Conservation (phyloP, 2,113 vertebrate genomes). For the Himantopus leucocephalus region DNA sequence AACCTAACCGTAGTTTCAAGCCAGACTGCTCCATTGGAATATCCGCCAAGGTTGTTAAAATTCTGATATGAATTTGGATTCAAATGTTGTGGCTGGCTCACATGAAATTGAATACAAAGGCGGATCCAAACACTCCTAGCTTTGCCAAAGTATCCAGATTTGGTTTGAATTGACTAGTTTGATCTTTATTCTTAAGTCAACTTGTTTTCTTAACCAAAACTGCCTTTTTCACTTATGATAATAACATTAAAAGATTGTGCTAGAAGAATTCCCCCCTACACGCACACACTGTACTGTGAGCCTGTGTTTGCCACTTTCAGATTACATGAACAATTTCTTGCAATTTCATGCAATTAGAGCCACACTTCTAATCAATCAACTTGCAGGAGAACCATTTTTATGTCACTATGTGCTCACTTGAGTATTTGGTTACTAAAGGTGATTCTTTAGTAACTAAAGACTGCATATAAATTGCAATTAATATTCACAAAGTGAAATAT, state of each 20-base stretch:
- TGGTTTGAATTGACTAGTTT: background rate
- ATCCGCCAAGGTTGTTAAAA: background rate
- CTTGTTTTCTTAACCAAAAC: background rate
- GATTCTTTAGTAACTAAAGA: background rate
- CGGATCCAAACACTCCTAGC: background rate
- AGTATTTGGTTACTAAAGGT: background rate
- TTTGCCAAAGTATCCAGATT: background rate
- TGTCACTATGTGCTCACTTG: background rate
- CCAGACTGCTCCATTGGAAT: background rate
- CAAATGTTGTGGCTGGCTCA: slow-evolving; percentile 17
- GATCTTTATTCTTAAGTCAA: background rate
- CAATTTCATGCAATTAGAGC: background rate
- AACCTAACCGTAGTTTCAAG: background rate
- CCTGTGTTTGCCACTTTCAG: background rate
- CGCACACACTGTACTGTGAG: background rate
- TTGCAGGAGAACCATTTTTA: background rate
- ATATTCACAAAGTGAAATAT: background rate
- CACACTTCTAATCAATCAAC: background rate
- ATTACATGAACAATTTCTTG: background rate
- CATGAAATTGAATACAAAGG: background rate
- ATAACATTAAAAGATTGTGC: background rate
- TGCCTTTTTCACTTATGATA: background rate
- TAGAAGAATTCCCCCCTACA: background rate
- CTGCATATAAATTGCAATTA: background rate
- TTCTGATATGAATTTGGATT: slow-evolving; percentile 21